phyloP scores from a whole-genome alignment of 2,888 invertebrate species.

The Orthosia gracilis region DNA sequence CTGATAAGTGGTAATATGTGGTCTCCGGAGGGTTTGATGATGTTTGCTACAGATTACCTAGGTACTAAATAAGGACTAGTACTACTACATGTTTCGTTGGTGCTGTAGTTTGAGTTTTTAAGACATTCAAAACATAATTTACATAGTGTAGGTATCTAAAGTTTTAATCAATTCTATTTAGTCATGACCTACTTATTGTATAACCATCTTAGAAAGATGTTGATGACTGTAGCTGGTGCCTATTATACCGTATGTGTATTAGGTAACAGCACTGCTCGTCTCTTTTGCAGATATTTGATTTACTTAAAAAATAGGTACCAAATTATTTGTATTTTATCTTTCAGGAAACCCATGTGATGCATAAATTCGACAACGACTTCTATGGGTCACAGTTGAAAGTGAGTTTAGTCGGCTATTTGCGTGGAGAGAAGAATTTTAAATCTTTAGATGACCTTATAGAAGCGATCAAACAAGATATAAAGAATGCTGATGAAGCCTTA shows the following conservation, averaged over 20 bases:
- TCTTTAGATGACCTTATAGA: constrained; percentile 94
- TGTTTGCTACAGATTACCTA: neutral
- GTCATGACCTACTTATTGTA: neutral
- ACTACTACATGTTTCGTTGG: neutral
- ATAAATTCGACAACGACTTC: constrained; percentile 96
- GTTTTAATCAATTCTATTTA: constrained; percentile 1
- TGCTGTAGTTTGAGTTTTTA: neutral
- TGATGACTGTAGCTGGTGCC: neutral
- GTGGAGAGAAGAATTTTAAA: constrained; percentile 96
- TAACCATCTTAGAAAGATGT: neutral
- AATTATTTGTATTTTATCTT: constrained; percentile 54
- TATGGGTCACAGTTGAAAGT: constrained; percentile 96
- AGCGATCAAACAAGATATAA: constrained; percentile 96
- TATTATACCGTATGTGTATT: neutral
- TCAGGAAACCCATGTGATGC: constrained; percentile 98
- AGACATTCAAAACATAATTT: neutral
- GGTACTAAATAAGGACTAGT: no score
- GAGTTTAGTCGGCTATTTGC: constrained; percentile 95
- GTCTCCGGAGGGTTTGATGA: neutral
- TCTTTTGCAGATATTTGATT: neutral
- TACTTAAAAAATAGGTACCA: no score
- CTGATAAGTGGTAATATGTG: neutral
- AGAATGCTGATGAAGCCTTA: constrained; percentile 92
- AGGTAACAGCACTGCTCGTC: neutral
- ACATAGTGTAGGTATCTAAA: neutral